A percentile compares a stretch with the other conserved stretches of the same genome.
phyloP scores from a whole-genome alignment of 2,888 invertebrate species.

The Coelogynopora nodosa region DNA sequence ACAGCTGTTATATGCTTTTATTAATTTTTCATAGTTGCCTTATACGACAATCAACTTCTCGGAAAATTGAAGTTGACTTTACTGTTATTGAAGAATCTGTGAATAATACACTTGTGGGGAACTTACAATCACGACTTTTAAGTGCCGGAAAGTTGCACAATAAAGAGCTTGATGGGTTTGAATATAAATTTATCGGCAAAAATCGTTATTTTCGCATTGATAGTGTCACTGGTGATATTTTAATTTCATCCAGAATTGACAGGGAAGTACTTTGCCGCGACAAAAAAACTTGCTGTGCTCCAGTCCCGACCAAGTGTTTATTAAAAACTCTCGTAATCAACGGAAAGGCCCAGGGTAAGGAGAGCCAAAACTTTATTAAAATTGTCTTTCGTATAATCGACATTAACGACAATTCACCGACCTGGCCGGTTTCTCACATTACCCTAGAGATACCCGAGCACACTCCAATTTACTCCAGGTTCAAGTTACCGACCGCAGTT shows the following conservation, averaged over 20 bases:
- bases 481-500: conserved; percentile 38
- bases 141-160: background rate
- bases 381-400: background rate
- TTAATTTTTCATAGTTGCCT: background rate
- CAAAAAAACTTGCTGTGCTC: background rate
- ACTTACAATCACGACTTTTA: background rate
- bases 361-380: background rate
- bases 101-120: background rate
- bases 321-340: background rate
- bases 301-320: background rate
- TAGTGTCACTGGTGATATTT: conserved; percentile 16
- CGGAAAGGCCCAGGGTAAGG: background rate
- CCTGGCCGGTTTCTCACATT: conserved; percentile 27
- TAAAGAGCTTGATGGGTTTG: background rate
- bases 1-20: background rate
- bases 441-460: conserved; percentile 43
- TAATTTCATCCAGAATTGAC: background rate
- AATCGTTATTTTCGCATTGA: conserved; percentile 33
- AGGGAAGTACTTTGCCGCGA: conserved; percentile 23
- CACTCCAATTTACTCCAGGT: conserved; percentile 34
- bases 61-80: conserved; percentile 14
- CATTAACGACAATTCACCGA: conserved; percentile 43
- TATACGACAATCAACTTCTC: background rate
- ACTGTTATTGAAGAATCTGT: background rate
- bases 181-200: background rate